Evolutionary conservation across 2,888 invertebrate genomes (phyloP), one percentile per base, ranked within the genome.

Genomic region (Omphaloscelis lunosa): DNA sequence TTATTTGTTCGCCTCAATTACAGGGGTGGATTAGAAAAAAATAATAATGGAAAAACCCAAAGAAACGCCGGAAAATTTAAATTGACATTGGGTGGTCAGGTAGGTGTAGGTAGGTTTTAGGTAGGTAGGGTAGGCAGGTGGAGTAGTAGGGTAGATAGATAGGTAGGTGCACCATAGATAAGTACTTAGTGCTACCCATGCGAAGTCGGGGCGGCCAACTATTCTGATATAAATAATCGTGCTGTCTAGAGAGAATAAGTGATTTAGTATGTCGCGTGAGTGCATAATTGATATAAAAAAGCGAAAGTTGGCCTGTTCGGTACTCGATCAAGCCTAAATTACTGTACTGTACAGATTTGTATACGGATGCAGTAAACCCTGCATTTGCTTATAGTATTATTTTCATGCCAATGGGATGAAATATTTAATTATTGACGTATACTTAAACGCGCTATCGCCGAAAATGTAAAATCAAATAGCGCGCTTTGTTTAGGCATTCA

Each of bases 211-310:
- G n/a, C n/a, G n/a, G n/a, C n/a, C n/a, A n/a, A n/a, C n/a, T 69
- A 27, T 68, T 53, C 56, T n/a, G 34, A 12, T 11, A 20, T 39
- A 39, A 34, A 56, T 53, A 58, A 61, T 61, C 71, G 71, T 39
- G 20, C 17, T 59, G 11, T 23, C 39, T 56, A 17, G 34, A 70
- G 59, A 27, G 39, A 29, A 51, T 71, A 39, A 34, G 17, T 59
- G 23, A 71, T 51, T 58, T 15, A 59, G 48, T 74, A 51, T 23
- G 29, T 71, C 39, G 27, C 48, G 48, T 74, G 70, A 70, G 11
- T 70, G 34, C 39, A 59, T 20, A 48, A n/a, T 48, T 58, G 2
- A 68, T 66, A n/a, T 23, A n/a, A n/a, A 58, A 73, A 73, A 12
- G 39, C 27, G n/a, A 51, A 74, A 74, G 48, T 61, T 17, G 20